Evolutionary conservation across 2,888 invertebrate genomes (phyloP).

Genomic region (Rhamphomyia laevipes): DNA sequence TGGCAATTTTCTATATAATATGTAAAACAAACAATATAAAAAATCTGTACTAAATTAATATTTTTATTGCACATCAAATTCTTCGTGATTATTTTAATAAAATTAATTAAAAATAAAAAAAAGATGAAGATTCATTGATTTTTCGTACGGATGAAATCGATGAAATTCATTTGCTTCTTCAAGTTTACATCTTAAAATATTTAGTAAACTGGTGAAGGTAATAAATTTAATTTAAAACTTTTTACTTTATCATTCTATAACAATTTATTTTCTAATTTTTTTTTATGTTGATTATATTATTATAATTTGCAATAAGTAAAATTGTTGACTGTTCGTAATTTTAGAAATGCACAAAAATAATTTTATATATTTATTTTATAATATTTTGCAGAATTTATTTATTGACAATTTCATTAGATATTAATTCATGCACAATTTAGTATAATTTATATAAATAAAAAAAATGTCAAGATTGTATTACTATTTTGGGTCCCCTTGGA

Average conservation of each 20-base stretch:
- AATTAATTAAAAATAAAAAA: not conserved
- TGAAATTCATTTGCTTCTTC: conserved; percentile 36
- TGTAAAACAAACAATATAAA: not conserved
- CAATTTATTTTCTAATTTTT: too few species aligned
- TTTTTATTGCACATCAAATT: not conserved
- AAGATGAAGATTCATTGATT: conserved; percentile 8
- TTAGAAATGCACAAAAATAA: too few species aligned
- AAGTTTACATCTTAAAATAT: conserved; percentile 36
- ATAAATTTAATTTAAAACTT: conserved; percentile 1
- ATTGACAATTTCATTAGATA: too few species aligned
- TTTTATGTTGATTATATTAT: too few species aligned
- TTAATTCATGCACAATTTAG: too few species aligned
- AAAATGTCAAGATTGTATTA: too few species aligned
- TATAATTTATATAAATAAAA: too few species aligned
- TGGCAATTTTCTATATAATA: too few species aligned
- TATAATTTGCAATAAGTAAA: conserved; percentile 5
- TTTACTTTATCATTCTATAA: not conserved
- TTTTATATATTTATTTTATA: too few species aligned
- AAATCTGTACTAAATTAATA: too few species aligned
- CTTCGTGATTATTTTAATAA: not conserved
- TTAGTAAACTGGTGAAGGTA: conserved; percentile 21
- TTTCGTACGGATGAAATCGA: conserved; percentile 31
- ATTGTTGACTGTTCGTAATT: conserved; percentile 16
- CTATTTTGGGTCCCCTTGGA: too few species aligned
- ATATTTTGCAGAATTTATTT: too few species aligned